phyloP scores from a whole-genome alignment of 2,797 vertebrate species.

The Strix occidentalis region DNA sequence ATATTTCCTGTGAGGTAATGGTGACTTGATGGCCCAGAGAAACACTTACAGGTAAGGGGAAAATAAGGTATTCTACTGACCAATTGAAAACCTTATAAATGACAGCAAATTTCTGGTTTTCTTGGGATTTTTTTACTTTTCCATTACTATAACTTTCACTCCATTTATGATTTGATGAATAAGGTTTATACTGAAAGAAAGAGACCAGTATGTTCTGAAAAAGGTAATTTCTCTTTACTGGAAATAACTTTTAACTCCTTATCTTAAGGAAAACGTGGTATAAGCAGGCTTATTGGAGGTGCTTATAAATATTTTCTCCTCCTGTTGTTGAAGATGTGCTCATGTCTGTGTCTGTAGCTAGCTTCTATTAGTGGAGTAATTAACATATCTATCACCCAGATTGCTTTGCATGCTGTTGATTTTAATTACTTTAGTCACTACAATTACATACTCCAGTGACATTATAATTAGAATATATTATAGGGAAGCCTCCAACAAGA shows the following conservation, averaged over 20 bases:
- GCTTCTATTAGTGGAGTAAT: not conserved
- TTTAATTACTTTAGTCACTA: constrained; percentile 3
- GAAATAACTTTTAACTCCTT: not conserved
- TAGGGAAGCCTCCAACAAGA: not conserved
- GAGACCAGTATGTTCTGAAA: not conserved
- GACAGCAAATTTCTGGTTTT: not conserved
- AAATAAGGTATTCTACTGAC: not conserved
- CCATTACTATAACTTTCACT: not conserved
- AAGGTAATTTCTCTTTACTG: not conserved
- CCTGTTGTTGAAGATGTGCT: not conserved
- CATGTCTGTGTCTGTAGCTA: not conserved
- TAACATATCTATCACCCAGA: not conserved
- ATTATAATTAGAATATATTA: not conserved
- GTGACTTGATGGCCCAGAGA: not conserved
- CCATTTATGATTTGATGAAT: not conserved
- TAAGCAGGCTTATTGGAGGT: not conserved
- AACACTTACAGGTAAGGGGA: not conserved
- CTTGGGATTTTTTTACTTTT: not conserved
- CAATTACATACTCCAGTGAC: not conserved
- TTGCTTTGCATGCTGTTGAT: not conserved
- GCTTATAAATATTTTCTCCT: not conserved
- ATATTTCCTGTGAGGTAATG: not conserved
- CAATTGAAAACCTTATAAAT: not conserved
- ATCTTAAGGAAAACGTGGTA: not conserved
- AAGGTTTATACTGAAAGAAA: not conserved